Base-by-base conservation (phyloP, 1,140 invertebrate species). In the Zaprionus inermis region DNA sequence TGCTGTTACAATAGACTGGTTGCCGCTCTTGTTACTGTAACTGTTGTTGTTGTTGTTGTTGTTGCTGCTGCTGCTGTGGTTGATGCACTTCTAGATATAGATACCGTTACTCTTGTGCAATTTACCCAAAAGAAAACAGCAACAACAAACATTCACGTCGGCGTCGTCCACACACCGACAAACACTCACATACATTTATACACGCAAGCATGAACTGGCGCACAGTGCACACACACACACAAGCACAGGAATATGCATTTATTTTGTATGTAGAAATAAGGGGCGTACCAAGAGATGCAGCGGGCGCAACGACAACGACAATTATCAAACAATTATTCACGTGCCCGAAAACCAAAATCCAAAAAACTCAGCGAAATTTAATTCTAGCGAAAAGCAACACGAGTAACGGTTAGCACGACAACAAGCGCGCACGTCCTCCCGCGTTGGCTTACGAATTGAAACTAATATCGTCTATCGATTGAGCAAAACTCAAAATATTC, bases 51-150 rank as follows among this genome's bases (percentile, higher is more conserved):
- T 72, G 60, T 46, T 76, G 67, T 65, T 81, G 46, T 20, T 82
- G 63, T 44, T 69, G 24, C 5, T 28, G 24, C 5, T 28, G 24
- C 5, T 28, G 24, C 24, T 28, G 54, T 55, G 41, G 54, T 65
- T 76, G 80, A 57, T 84, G 81, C 81, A 78, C 61, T 80, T 85
- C 79, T 88, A 64, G 58, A 64, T 76, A 57, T 82, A 44, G 68
- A 85, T 88, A 86, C 82, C 79, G 79, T 84, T 86, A 88, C 83
- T 88, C 83, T 86, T 86, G 83, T 86, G 82, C 83, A 88, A 88
- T 86, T 86, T 78, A 72, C 54, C 81, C 67, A 80, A 84, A 84
- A 84, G 81, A 83, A 80, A 70, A 57, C 73, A 69, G 34, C 56
- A 72, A 64, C 46, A 58, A 51, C 60, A 72, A 44, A 46, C 28